Conservation (phyloP, 2,797 vertebrate genomes). For the Ptychobarbus kaznakovi region DNA sequence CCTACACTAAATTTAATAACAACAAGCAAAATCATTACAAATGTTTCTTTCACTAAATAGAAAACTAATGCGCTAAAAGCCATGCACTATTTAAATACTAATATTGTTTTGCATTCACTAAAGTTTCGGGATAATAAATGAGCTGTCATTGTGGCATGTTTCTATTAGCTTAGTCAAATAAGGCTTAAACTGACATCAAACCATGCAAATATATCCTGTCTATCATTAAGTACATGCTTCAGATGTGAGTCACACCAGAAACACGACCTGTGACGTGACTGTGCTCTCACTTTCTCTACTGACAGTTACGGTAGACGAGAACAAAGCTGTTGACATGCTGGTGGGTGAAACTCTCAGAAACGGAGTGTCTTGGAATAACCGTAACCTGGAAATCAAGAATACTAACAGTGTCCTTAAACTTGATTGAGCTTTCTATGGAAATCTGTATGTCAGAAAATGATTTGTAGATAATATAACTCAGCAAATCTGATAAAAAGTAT, state of each 20-base stretch:
- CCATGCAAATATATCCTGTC: constrained; percentile 31
- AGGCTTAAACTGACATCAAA: constrained; percentile 41
- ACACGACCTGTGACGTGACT: constrained; percentile 32
- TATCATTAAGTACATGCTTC: constrained; percentile 65
- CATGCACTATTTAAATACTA: neutral
- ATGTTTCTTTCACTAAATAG: neutral
- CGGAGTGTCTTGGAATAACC: constrained; percentile 58
- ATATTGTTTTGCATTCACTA: constrained; percentile 1
- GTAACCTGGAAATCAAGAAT: constrained; percentile 35
- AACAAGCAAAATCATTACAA: neutral
- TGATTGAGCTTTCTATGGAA: neutral
- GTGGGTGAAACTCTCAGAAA: constrained; percentile 55
- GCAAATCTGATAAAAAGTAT: too few relatives aligned
- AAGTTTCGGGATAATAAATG: neutral
- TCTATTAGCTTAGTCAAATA: constrained; percentile 24
- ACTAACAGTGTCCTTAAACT: too few relatives aligned
- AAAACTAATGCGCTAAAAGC: neutral
- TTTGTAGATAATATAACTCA: neutral
- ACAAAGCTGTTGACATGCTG: constrained; percentile 49
- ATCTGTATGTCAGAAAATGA: neutral
- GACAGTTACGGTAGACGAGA: constrained; percentile 39
- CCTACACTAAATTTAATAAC: neutral
- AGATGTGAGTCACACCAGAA: constrained; percentile 66
- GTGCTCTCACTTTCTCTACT: constrained; percentile 46
- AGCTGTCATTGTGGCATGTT: constrained; percentile 4